phyloP scores from a whole-genome alignment of 2,113 vertebrate species.

The Merops nubicus region DNA sequence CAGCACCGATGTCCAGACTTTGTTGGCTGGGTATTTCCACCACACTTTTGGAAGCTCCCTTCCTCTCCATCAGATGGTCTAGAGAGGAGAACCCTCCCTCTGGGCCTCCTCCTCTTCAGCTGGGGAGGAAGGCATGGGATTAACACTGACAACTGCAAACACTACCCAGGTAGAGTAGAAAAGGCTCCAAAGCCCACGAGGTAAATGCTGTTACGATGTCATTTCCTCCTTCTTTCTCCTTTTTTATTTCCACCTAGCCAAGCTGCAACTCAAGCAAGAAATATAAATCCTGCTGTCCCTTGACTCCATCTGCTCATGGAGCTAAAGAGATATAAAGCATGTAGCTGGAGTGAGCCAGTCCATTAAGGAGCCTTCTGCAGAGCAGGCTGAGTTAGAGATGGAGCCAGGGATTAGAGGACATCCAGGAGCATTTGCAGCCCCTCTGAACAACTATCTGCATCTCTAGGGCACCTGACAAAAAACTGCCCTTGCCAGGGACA shows the following conservation, averaged over 20 bases:
- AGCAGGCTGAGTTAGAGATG: background rate
- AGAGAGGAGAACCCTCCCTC: background rate
- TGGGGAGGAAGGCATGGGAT: background rate
- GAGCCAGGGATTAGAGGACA: background rate
- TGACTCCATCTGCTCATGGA: constrained; percentile 12
- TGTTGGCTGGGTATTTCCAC: background rate
- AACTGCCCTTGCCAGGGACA: background rate
- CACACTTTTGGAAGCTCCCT: background rate
- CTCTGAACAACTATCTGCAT: background rate
- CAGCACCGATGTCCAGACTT: background rate
- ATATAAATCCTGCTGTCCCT: constrained; percentile 59
- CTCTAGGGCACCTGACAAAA: background rate
- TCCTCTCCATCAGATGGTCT: background rate
- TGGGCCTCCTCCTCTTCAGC: constrained; percentile 7
- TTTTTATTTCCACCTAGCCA: constrained; percentile 46
- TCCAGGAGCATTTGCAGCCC: background rate
- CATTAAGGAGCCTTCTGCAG: background rate
- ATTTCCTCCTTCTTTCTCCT: background rate
- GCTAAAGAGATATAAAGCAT: constrained; percentile 29
- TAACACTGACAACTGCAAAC: background rate
- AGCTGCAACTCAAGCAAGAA: constrained; percentile 25
- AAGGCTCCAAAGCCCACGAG: background rate
- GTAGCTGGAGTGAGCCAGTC: constrained; percentile 8
- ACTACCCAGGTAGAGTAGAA: background rate
- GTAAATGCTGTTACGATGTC: background rate